Evolutionary conservation across 1,140 invertebrate species (phyloP).

Genomic region (Polypedilum vanderplanki): DNA sequence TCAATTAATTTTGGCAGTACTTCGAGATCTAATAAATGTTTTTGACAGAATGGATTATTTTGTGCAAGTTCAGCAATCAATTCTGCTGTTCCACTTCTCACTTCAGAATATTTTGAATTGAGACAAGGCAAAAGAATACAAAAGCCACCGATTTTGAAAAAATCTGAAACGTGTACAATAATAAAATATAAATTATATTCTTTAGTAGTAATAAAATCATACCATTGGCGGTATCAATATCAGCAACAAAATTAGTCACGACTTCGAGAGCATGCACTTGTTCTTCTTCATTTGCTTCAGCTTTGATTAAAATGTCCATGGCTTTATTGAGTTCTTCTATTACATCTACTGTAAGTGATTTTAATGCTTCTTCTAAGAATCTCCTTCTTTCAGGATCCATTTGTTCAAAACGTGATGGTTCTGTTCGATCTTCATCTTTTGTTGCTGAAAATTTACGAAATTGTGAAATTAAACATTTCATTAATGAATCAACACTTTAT

Average conservation of each 20-base stretch:
- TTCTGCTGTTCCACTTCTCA: constrained; percentile 50
- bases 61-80: constrained; percentile 56
- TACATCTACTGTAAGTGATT: constrained; percentile 48
- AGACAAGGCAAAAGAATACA: constrained; percentile 48
- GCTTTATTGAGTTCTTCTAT: constrained; percentile 48
- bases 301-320: constrained; percentile 44
- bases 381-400: constrained; percentile 43
- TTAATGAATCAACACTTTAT: background rate
- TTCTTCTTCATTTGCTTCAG: constrained; percentile 43
- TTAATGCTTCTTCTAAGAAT: constrained; percentile 50
- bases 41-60: constrained; percentile 59
- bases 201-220: background rate
- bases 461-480: background rate
- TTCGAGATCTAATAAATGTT: constrained; percentile 47
- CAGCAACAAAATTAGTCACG: constrained; percentile 49
- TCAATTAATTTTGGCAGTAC: constrained; percentile 48
- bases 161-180: constrained; percentile 40
- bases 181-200: background rate
- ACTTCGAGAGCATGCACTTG: constrained; percentile 47
- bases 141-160: constrained; percentile 59
- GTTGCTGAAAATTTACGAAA: background rate
- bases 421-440: background rate
- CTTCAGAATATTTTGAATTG: constrained; percentile 45
- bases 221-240: constrained; percentile 52
- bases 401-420: background rate